Evolutionary conservation across 1,140 invertebrate genomes (phyloP).

Genomic region (Pseudomyrmex concolor): DNA sequence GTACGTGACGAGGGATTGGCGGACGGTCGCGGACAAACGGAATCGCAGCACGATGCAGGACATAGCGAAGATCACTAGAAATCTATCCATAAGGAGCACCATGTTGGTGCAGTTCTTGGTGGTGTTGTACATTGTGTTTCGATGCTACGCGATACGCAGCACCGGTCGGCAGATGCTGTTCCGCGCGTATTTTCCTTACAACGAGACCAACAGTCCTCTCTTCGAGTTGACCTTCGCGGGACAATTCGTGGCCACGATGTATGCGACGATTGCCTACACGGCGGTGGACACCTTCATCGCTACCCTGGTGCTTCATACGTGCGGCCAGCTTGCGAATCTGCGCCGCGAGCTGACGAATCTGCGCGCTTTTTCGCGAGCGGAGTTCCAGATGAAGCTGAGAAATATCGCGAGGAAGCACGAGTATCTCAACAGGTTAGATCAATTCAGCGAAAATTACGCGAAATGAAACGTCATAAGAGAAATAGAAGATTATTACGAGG

Average conservation of each 20-base stretch:
- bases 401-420: slow-evolving; percentile 58
- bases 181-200: slow-evolving; percentile 78
- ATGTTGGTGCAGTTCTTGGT: not conserved
- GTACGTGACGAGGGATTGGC: slow-evolving; percentile 66
- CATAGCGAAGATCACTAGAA: slow-evolving; percentile 41
- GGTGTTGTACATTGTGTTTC: not conserved
- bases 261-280: slow-evolving; percentile 81
- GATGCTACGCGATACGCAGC: not conserved
- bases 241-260: slow-evolving; percentile 79
- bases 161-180: slow-evolving; percentile 34
- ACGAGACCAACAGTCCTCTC: slow-evolving; percentile 79
- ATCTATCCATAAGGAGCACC: slow-evolving; percentile 46
- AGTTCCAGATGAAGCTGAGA: not conserved
- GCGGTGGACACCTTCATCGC: slow-evolving; percentile 84
- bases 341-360: not conserved
- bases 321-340: slow-evolving; percentile 81
- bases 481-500: not conserved
- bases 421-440: slow-evolving; percentile 64
- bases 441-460: not conserved
- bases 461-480: not conserved
- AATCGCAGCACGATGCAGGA: slow-evolving; percentile 53
- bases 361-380: not conserved
- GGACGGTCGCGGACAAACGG: not conserved
- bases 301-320: slow-evolving; percentile 83
- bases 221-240: slow-evolving; percentile 83